A percentile compares a stretch with the other conserved stretches of the same genome.
Conservation (phyloP, 2,113 vertebrate genomes). For the Balaeniceps rex region DNA sequence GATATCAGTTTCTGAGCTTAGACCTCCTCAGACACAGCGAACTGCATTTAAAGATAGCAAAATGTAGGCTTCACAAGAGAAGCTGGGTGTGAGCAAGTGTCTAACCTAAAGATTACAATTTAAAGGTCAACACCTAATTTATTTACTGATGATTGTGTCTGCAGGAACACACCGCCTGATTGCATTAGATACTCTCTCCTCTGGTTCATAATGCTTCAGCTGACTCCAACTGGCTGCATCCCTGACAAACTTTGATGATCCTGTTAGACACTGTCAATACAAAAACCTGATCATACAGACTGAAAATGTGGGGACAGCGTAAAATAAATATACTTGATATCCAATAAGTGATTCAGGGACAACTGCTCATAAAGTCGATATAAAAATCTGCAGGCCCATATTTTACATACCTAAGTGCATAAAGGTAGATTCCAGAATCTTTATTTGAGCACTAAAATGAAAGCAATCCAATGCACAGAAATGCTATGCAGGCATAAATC, state of each 20-base stretch:
- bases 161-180: neutral
- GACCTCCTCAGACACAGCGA: neutral
- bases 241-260: neutral
- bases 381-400: neutral
- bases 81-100: neutral
- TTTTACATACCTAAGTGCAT: neutral
- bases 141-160: neutral
- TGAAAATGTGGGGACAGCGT: neutral
- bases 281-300: neutral
- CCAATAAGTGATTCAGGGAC: neutral
- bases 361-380: neutral
- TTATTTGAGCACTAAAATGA: neutral
- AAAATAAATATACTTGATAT: neutral
- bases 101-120: slow-evolving; percentile 3
- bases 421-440: neutral
- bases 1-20: slow-evolving; percentile 5
- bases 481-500: neutral
- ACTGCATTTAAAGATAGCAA: neutral
- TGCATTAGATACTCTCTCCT: neutral
- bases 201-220: neutral
- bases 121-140: slow-evolving; percentile 29
- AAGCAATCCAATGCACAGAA: neutral
- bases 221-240: neutral
- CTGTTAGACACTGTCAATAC: neutral
- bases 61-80: neutral